A percentile compares a stretch with the other conserved stretches of the same genome.
These are phyloP conservation scores for Congeria kusceri DNA, from an alignment of 2,888 invertebrate genomes.

Conservation along the genomic window DNA sequence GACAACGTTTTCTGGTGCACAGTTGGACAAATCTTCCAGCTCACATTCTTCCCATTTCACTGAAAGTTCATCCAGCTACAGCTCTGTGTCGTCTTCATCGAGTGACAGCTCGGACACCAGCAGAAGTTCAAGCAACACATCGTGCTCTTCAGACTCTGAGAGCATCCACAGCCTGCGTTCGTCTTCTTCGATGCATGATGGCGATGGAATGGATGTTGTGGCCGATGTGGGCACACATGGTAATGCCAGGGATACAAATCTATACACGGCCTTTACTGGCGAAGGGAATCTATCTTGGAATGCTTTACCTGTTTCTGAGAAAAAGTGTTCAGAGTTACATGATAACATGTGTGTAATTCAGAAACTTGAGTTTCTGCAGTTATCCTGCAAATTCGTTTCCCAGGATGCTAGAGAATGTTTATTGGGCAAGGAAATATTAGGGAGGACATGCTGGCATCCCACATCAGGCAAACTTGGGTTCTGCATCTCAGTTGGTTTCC, in stretches of 20 bases:
- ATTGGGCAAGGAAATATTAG: neutral
- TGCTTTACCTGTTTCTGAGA: constrained; percentile 16
- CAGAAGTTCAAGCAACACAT: neutral
- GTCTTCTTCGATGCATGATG: neutral
- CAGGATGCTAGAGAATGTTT: too few species aligned
- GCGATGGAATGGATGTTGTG: constrained; percentile 7
- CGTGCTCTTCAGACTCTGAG: constrained; percentile 20
- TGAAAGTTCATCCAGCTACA: neutral
- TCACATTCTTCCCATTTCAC: neutral
- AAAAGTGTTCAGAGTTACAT: too few species aligned
- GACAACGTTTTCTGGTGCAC: too few species aligned
- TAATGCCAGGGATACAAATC: neutral
- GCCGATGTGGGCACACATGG: neutral
- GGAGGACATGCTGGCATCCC: neutral
- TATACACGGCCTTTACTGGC: constrained; percentile 16
- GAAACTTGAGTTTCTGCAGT: neutral
- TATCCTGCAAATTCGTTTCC: too few species aligned
- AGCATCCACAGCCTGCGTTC: neutral
- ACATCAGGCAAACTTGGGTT: neutral
- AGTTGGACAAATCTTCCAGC: too few species aligned
- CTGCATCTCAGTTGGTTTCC: neutral
- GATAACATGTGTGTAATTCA: neutral
- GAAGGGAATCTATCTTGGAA: constrained; percentile 39
- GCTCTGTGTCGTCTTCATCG: constrained; percentile 8
- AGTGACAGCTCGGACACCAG: constrained; percentile 17